Percentiles rank a stretch among this genome's conserved stretches.
Conservation (phyloP, 92 coral and sea anemone species). For the Phenganax stokvisi region DNA sequence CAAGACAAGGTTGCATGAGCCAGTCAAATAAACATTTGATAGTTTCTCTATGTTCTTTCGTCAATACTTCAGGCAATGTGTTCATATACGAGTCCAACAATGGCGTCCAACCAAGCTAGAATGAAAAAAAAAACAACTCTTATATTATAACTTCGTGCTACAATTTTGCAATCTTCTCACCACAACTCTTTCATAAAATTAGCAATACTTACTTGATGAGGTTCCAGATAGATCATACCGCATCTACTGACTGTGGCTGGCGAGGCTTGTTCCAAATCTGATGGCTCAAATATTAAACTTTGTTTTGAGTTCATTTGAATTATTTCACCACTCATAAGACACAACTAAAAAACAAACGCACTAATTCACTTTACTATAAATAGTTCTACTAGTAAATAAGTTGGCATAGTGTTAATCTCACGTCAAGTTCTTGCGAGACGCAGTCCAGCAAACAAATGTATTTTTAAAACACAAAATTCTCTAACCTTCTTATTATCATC, state of each 20-base stretch:
- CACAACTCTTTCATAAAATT: neutral
- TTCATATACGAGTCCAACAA: slow-evolving; percentile 95
- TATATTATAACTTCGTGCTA: neutral
- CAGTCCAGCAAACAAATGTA: too few relatives aligned
- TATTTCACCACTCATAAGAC: slow-evolving; percentile 98
- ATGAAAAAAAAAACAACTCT: neutral
- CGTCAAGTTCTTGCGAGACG: too few relatives aligned
- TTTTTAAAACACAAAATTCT: neutral
- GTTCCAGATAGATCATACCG: slow-evolving; percentile 98
- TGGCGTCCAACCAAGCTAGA: slow-evolving; percentile 91
- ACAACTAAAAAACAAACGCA: slow-evolving; percentile 49
- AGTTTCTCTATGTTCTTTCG: slow-evolving; percentile 72
- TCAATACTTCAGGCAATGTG: slow-evolving; percentile 69
- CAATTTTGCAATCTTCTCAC: neutral
- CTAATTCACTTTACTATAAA: neutral
- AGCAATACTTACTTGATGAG: slow-evolving; percentile 62
- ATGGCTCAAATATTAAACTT: slow-evolving; percentile 94
- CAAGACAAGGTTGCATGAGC: slow-evolving; percentile 85
- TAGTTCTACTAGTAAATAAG: neutral
- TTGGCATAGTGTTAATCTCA: neutral
- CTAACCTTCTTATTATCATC: slow-evolving; percentile 92
- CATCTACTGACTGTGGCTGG: slow-evolving; percentile 99
- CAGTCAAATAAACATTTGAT: slow-evolving; percentile 74
- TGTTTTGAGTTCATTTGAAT: slow-evolving; percentile 91
- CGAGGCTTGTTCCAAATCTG: slow-evolving; percentile 96